Evolutionary conservation across 2,113 vertebrate genomes (phyloP), one percentile per base, ranked within the genome.

Genomic region (Paracyprichromis sp.): DNA sequence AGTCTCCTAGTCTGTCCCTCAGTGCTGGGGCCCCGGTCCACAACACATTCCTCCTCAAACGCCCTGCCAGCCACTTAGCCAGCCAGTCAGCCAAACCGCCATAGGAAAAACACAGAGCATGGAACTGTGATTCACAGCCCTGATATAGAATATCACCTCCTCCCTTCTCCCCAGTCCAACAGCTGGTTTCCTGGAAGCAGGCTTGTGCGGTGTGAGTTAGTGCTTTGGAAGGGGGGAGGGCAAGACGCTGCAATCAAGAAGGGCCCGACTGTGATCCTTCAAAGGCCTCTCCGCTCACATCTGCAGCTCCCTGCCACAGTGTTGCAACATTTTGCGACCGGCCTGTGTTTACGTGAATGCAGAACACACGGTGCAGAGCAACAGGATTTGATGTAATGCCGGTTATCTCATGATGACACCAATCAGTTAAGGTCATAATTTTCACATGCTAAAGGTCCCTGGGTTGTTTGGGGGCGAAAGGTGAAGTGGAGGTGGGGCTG

Each of bases 171-270:
- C 19, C 76, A 73, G 56, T 87, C 90, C 90, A 95, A 95, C 95
- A 96, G 95, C 95, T 96, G 95, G 93, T 94, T 96, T 95, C 95
- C 95, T 95, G 94, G 95, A 96, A 95, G 89, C 89, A 86, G 89
- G 90, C 87, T 87, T 84, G 86, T 92, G 91, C 13, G 83, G 86
- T 89, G 92, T 90, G 93, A 91, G 91, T 87, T 87, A 3, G 10
- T 59, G 59, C 50, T 50, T 76, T 38, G 63, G 69, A 26, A 24
- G 5, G 24, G 40, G 34, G 86, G 61, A 80, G 88, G 80, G 73
- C 71, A 80, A 84, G 84, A 83, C 4, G 69, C 45, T 57, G 76
- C 80, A 83, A 84, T 73, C 12, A n/a, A 84, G 84, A 78, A 82
- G 92, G 90, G 26, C 82, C 45, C 9, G 26, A 76, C 53, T 83